Percentiles rank a stretch among this genome's conserved stretches.
Evolutionary conservation across 2,888 invertebrate species (phyloP).

Genomic region (Taphrorychus bicolor): DNA sequence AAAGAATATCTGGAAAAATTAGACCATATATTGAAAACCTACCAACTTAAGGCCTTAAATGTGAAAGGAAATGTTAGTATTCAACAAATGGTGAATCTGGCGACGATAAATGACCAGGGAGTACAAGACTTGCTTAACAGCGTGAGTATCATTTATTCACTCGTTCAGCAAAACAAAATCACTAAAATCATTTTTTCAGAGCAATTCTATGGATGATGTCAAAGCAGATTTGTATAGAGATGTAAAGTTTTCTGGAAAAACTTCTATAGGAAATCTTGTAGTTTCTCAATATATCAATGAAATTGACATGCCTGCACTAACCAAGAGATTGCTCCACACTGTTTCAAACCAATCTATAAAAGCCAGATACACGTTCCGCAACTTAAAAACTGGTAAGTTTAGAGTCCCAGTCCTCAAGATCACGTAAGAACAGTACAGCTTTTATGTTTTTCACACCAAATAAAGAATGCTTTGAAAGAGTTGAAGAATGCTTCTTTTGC

Average conservation of each 20-base stretch:
- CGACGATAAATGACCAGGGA: conserved; percentile 45
- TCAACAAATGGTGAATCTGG: conserved; percentile 42
- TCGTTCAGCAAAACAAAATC: no score
- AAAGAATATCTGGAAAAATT: conserved; percentile 45
- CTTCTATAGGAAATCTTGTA: conserved; percentile 49
- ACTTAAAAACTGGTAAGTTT: conserved; percentile 50
- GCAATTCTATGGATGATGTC: conserved; percentile 3
- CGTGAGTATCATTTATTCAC: conserved; percentile 34
- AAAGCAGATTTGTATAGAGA: conserved; percentile 42
- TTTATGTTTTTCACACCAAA: no score
- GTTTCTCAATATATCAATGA: conserved; percentile 48
- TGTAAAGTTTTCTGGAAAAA: conserved; percentile 47
- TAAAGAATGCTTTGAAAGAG: no score
- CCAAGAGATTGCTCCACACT: conserved; percentile 48
- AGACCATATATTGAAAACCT: conserved; percentile 43
- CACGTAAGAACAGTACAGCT: no score
- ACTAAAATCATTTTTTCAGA: no score
- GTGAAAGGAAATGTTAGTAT: conserved; percentile 47
- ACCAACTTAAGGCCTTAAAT: conserved; percentile 45
- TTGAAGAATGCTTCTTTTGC: conserved; percentile 19
- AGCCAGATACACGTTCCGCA: conserved; percentile 48
- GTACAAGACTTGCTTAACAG: conserved; percentile 43
- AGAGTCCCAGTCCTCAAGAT: no score
- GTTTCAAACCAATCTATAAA: conserved; percentile 49
- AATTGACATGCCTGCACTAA: conserved; percentile 48